Base-by-base conservation (phyloP, 2,888 invertebrate genomes). In the Thecophora atra region DNA sequence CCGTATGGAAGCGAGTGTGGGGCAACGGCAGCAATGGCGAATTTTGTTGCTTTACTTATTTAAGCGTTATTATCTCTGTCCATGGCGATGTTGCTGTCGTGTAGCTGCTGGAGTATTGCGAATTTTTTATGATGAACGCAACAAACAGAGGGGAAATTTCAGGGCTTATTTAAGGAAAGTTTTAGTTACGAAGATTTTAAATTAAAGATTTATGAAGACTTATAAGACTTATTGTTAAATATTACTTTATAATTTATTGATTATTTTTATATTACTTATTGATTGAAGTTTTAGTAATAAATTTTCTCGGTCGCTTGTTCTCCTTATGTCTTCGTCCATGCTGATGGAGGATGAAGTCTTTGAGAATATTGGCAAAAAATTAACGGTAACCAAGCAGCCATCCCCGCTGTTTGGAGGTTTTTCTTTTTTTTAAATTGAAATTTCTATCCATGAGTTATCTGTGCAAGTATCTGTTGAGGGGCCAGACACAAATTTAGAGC, bases 61-160 rank as follows among this genome's bases (percentile, higher is more conserved):
- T 84, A 78, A 81, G 79, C 79, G 78, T 84, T 82, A 82, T 84
- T 84, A 84, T 83, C 79, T 84, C 80, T 84, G 82, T 84, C 82
- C 81, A 80, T 79, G 78, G 75, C 80, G 76, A 82, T 81, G 80
- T 77, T 73, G 52, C 17, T 30, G 52, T 30, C 42, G 19, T 60
- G 30, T 60, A 30, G 17, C 11, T 44, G 37, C 52, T 28, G 58
- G 30, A 60, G 60, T 37, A 60, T 24, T 24, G 51, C 44, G 58
- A 17, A 21, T 24, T 28, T 58, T 30, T 28, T 11, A 2, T 1
- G 1, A 2, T 11, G 37, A 37, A 37, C 37, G 37, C 37, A 6
- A 11, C 11, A 37, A 11, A 37, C 37, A 37, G 37, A 11, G 37
- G 11, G 11, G 37, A 37, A 37, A 8, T 37, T 37, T 11, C 6